Evolutionary conservation across 2,888 invertebrate genomes (phyloP).

Genomic region (Artemia sinica): DNA sequence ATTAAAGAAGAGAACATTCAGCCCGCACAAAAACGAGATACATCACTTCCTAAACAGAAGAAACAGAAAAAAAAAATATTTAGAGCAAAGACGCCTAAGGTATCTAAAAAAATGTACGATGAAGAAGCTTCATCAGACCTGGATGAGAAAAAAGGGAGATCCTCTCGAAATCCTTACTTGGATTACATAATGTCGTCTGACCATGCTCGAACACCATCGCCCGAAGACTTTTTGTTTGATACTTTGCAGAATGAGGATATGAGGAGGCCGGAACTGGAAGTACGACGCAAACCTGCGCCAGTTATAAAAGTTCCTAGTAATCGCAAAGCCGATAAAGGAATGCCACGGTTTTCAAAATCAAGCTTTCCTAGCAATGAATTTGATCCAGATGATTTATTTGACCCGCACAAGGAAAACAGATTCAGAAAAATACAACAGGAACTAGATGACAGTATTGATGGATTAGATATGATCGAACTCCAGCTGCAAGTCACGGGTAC

Average conservation of each 20-base stretch:
- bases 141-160: not conserved
- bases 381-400: constrained; percentile 1
- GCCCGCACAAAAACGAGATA: not conserved
- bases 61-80: not conserved
- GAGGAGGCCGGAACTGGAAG: not conserved
- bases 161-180: constrained; percentile 10
- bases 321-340: not conserved
- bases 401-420: constrained; percentile 10
- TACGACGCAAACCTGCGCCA: not conserved
- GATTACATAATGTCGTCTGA: constrained; percentile 11
- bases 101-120: not conserved
- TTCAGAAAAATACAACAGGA: constrained; percentile 2
- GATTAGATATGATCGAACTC: not conserved
- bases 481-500: not conserved
- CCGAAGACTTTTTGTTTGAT: constrained; percentile 10
- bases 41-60: not conserved
- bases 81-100: not conserved
- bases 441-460: constrained; percentile 5
- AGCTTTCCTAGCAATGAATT: not conserved
- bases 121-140: not conserved
- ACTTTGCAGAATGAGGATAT: not conserved
- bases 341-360: not conserved
- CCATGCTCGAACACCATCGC: constrained; percentile 2
- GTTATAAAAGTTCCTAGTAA: constrained; percentile 8
- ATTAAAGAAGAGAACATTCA: not conserved